phyloP scores from a whole-genome alignment of 2,113 vertebrate genomes.

The Meleagris gallopavo region DNA sequence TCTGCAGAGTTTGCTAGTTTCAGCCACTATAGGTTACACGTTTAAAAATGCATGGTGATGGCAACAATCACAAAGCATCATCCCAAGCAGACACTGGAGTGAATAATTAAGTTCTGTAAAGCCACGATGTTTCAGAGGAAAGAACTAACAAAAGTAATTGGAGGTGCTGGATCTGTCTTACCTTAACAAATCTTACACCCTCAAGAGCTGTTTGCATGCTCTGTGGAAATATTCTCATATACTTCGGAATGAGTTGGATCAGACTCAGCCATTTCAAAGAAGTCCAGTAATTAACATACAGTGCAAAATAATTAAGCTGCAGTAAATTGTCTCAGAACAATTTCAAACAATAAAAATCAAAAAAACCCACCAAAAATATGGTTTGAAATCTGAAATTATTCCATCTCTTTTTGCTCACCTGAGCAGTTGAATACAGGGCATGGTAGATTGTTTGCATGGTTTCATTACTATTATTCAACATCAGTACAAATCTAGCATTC shows the following conservation, averaged over 20 bases:
- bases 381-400: not conserved
- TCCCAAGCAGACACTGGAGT: not conserved
- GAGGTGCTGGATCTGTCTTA: not conserved
- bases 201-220: not conserved
- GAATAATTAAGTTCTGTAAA: not conserved
- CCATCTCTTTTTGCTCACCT: not conserved
- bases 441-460: not conserved
- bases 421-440: not conserved
- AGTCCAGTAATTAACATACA: not conserved
- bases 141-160: not conserved
- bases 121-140: not conserved
- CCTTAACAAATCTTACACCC: not conserved
- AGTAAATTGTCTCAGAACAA: not conserved
- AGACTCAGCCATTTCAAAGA: not conserved
- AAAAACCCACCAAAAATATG: not conserved
- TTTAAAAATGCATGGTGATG: not conserved
- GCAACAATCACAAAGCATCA: not conserved
- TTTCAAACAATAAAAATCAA: not conserved
- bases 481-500: not conserved
- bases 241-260: not conserved
- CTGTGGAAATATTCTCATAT: not conserved
- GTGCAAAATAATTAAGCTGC: not conserved
- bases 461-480: not conserved
- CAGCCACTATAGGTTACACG: not conserved
- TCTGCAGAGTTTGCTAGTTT: not conserved